Percentiles rank a stretch among this genome's conserved stretches.
Evolutionary conservation across 2,113 vertebrate genomes (phyloP).

Genomic region (Bettongia penicillata): DNA sequence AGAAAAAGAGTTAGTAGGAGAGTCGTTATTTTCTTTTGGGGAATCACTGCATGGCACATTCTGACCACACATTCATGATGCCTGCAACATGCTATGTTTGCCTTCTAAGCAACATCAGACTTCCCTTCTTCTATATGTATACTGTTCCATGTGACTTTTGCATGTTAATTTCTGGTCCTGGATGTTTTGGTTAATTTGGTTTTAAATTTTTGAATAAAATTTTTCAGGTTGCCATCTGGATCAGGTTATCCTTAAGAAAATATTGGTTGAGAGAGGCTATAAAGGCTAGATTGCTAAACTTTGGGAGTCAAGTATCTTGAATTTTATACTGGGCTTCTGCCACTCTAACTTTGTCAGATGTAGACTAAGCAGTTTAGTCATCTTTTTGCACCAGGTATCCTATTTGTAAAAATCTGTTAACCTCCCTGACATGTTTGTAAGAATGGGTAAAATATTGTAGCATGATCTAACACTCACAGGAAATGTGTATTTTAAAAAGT

Average conservation of each 20-base stretch:
- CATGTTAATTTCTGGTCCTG: background rate
- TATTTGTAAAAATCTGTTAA: constrained; percentile 25
- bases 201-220: background rate
- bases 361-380: background rate
- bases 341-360: background rate
- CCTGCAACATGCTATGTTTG: background rate
- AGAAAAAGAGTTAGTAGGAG: background rate
- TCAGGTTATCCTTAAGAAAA: background rate
- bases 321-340: background rate
- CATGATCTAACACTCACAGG: background rate
- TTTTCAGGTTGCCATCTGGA: background rate
- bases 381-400: background rate
- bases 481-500: background rate
- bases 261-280: background rate
- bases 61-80: background rate
- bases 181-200: background rate
- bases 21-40: background rate
- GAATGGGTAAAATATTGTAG: background rate
- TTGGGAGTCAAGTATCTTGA: background rate
- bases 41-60: background rate
- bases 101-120: background rate
- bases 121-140: background rate
- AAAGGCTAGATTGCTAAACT: background rate
- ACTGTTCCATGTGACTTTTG: background rate
- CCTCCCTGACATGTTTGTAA: background rate